phyloP scores from a whole-genome alignment of 2,113 vertebrate genomes.

The Apus apus region DNA sequence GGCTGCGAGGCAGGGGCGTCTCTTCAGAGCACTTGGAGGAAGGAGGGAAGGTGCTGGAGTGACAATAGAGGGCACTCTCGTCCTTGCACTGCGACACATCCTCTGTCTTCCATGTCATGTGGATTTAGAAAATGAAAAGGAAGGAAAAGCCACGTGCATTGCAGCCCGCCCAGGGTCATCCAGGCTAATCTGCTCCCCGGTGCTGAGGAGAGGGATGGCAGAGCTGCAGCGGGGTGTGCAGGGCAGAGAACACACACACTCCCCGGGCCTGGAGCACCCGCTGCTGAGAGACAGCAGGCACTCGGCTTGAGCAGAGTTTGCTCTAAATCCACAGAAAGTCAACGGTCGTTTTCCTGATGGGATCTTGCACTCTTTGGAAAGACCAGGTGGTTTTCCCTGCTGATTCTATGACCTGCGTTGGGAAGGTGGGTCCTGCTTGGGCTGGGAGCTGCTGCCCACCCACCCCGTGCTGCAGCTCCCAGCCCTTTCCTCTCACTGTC shows the following conservation, averaged over 20 bases:
- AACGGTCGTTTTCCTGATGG: fast-evolving
- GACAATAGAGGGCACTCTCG: constrained; percentile 17
- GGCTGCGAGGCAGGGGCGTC: too few relatives aligned
- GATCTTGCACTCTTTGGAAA: neutral
- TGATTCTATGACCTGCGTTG: too few relatives aligned
- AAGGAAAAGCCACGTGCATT: neutral
- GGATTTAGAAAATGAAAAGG: neutral
- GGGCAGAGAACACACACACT: too few relatives aligned
- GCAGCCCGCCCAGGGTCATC: neutral
- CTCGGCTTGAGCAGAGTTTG: neutral
- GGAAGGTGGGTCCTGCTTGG: neutral
- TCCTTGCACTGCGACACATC: neutral
- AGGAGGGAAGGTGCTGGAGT: neutral
- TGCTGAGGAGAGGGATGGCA: neutral
- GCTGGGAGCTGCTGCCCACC: neutral
- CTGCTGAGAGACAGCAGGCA: neutral
- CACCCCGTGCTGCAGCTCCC: neutral
- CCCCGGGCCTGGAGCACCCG: fast-evolving
- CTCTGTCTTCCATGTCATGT: neutral
- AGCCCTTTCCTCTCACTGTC: neutral
- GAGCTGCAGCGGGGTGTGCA: too few relatives aligned
- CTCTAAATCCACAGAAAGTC: neutral
- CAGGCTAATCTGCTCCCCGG: neutral
- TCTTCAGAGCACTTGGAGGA: neutral
- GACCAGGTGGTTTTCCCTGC: neutral